Conservation (phyloP, 2,113 vertebrate genomes). For the Artemisiospiza belli region DNA sequence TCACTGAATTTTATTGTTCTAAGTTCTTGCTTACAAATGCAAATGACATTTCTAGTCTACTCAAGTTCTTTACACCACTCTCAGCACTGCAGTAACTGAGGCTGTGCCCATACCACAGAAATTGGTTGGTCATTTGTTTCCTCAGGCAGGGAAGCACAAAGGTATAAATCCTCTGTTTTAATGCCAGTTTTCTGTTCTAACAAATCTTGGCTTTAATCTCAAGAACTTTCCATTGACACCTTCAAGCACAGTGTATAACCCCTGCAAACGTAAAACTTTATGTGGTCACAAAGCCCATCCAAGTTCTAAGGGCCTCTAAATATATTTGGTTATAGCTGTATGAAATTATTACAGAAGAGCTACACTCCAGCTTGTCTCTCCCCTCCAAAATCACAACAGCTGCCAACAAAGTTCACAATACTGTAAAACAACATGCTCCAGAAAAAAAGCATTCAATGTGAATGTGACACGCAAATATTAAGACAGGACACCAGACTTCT, state of each 20-base stretch:
- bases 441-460: not conserved
- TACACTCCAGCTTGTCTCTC: not conserved
- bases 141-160: not conserved
- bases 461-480: slow-evolving; percentile 49
- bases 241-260: not conserved
- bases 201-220: not conserved
- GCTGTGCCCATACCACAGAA: not conserved
- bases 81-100: not conserved
- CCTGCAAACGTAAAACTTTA: not conserved
- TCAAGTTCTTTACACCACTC: not conserved
- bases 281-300: not conserved
- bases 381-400: not conserved
- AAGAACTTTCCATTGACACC: not conserved
- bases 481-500: slow-evolving; percentile 66
- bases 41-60: not conserved
- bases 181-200: not conserved
- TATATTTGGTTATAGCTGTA: not conserved
- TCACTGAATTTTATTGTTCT: not conserved
- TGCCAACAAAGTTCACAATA: not conserved
- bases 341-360: not conserved
- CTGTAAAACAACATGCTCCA: not conserved
- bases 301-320: not conserved
- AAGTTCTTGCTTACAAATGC: not conserved
- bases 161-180: not conserved
- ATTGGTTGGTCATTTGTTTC: not conserved